Conservation (phyloP, 2,888 invertebrate species). For the Platypus cylindrus region DNA sequence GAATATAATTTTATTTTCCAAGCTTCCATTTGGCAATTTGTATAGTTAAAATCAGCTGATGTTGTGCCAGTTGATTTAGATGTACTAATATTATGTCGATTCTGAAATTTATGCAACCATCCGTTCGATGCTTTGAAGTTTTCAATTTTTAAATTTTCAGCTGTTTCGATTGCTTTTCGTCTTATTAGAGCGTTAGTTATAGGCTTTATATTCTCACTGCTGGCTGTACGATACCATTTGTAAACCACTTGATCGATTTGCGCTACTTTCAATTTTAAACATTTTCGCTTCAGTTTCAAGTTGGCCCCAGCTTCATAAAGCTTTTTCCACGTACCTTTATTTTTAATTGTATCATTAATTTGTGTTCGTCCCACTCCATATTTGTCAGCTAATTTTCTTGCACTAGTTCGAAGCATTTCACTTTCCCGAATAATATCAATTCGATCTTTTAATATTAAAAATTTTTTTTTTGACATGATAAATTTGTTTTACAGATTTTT, state of each 20-base stretch:
- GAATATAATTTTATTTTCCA: background rate
- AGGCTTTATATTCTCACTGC: constrained; percentile 9
- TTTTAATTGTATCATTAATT: constrained; percentile 8
- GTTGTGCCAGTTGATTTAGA: constrained; percentile 9
- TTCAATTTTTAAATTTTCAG: constrained; percentile 6
- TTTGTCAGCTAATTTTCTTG: constrained; percentile 5
- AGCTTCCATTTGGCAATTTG: background rate
- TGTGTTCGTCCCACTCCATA: constrained; percentile 6
- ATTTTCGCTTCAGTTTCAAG: constrained; percentile 8
- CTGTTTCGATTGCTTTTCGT: constrained; percentile 10
- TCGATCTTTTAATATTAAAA: constrained; percentile 7
- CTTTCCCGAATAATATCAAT: constrained; percentile 7
- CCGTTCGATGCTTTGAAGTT: constrained; percentile 9
- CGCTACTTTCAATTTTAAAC: constrained; percentile 8
- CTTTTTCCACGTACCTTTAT: constrained; percentile 4
- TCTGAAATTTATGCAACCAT: constrained; percentile 7
- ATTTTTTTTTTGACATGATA: constrained; percentile 2
- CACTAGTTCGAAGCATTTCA: constrained; percentile 5
- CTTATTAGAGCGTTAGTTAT: constrained; percentile 10
- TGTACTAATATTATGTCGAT: constrained; percentile 5
- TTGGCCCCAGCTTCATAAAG: constrained; percentile 6
- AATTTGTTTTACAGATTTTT: too few species aligned
- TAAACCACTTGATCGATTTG: constrained; percentile 10
- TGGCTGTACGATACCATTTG: constrained; percentile 10
- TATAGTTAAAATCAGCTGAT: constrained; percentile 1